Evolutionary conservation across 64 coral and sea anemone genomes (phyloP), one percentile per base, ranked within the genome.

Genomic region (Dendrophyllia cribrosa): DNA sequence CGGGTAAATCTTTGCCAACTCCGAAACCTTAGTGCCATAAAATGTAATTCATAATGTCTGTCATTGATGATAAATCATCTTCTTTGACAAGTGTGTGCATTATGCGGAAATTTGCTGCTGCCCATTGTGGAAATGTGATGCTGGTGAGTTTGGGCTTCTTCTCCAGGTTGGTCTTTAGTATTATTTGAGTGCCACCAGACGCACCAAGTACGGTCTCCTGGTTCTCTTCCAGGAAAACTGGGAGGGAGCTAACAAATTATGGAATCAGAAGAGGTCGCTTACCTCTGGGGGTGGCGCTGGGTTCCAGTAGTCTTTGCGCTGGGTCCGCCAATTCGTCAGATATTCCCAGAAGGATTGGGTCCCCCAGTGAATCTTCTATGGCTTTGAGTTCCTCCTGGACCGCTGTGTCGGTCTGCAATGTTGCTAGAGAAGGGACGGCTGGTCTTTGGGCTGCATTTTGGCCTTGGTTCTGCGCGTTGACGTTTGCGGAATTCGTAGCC

Each of bases 51-150:
- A 82, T 82, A 8, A 82, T 60, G 6, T 82, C 88, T 73, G 76
- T 2, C 46, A 58, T 70, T 45, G 88, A 45, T 7, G 77, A 90
- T 2, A 82, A 46, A 50, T 7, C 9, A 55, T 50, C n/a, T 5
- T 61, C 77, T 58, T 81, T 81, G 6, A 90, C 68, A 5, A 90
- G 88, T 58, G 76, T 90, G 59, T 90, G 66, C 75, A 79, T 78
- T 4, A 89, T 89, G 20, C 88, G 25, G 7, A 89, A 89, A 20
- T 89, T 82, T 44, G 77, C 65, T 4, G 66, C 75, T 58, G 88
- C 71, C 77, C 76, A 82, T 22, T 60, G 63, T 17, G 66, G 63
- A 24, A 90, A 90, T 1, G 58, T 51, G 17, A 90, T 90, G 14
- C 19, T 75, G 52, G 9, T 49, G 13, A 74, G 89, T 21, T 14